These are phyloP conservation scores for Tonatia bakeri DNA, from an alignment of 2,113 vertebrate species.

Conservation along the genomic window DNA sequence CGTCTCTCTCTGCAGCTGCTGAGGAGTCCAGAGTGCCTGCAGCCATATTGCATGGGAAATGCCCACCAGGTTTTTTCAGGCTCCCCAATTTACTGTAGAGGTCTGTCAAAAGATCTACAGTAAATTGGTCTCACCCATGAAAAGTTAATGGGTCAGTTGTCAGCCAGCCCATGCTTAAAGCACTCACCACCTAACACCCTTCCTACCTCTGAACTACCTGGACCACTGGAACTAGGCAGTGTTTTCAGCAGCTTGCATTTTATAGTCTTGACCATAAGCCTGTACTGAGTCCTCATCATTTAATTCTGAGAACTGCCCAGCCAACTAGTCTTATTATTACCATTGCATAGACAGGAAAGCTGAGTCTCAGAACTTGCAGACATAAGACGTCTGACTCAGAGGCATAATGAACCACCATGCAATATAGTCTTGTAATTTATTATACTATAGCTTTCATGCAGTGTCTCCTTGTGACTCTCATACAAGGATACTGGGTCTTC, in stretches of 20 bases:
- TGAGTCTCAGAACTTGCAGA: neutral
- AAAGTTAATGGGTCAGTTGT: neutral
- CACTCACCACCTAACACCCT: neutral
- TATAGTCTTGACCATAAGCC: neutral
- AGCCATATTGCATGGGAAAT: neutral
- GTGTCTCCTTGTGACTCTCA: neutral
- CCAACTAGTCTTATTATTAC: neutral
- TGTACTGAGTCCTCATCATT: neutral
- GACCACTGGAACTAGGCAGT: neutral
- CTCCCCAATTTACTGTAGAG: neutral
- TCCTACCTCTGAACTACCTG: neutral
- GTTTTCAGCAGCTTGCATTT: neutral
- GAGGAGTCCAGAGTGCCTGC: neutral
- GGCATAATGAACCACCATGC: accelerated
- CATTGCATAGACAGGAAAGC: neutral
- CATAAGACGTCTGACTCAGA: neutral
- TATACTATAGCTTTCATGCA: neutral
- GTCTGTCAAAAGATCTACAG: neutral
- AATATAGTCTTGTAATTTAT: accelerated
- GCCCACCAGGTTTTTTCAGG: neutral
- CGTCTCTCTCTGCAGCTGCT: neutral
- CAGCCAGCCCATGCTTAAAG: neutral
- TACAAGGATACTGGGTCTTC: neutral
- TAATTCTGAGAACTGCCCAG: neutral
- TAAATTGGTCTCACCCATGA: too few relatives aligned